Conservation (phyloP, 2,888 invertebrate species). For the Sycophila texana region DNA sequence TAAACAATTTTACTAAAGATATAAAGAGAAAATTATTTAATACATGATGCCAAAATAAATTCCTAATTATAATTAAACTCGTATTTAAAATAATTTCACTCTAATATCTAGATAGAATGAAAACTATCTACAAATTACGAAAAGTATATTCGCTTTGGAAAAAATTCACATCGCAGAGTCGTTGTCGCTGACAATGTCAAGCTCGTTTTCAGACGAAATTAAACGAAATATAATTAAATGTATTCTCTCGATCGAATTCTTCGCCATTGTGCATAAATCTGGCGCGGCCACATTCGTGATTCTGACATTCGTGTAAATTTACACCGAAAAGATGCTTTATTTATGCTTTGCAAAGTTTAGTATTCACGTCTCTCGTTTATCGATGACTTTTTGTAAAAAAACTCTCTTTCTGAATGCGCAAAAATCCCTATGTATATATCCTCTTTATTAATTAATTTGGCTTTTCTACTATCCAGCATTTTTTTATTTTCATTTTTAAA, state of each 20-base stretch:
- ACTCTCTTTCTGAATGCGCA: conserved; percentile 14
- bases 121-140: conserved; percentile 23
- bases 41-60: not conserved
- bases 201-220: conserved; percentile 8
- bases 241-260: conserved; percentile 20
- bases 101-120: conserved; percentile 29
- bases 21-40: conserved; percentile 21
- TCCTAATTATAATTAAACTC: conserved; percentile 17
- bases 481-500: conserved; percentile 4
- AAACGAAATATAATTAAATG: conserved; percentile 2
- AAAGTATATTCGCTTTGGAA: not conserved
- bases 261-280: conserved; percentile 39
- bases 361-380: not conserved
- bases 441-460: not conserved
- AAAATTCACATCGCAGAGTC: conserved; percentile 21
- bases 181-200: conserved; percentile 33
- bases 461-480: not conserved
- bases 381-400: conserved; percentile 36
- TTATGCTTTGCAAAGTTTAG: conserved; percentile 32
- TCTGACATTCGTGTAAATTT: conserved; percentile 2
- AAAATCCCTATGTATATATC: conserved; percentile 21
- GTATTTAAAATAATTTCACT: conserved; percentile 11
- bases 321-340: conserved; percentile 22
- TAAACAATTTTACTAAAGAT: no score
- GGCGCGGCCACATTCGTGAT: not conserved